Percentiles rank a stretch among this genome's conserved stretches.
These are phyloP conservation scores for Trichoplax adhaerens DNA, from an alignment of 37 sponge, comb jelly and placozoan genomes.

Conservation along the genomic window DNA sequence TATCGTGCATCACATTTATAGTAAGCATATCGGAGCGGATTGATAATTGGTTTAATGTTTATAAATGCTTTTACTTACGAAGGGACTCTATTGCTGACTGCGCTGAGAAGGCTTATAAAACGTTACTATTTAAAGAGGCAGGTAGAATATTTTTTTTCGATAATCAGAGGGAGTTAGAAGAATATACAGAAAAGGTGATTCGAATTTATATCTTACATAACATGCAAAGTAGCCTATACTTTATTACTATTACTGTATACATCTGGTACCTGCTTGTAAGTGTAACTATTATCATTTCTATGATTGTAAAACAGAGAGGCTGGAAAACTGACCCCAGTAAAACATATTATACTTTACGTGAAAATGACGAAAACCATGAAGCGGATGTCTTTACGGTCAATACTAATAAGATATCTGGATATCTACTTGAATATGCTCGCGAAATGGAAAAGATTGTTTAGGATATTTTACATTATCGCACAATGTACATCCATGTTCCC, in stretches of 20 bases:
- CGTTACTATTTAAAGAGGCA: slow-evolving; percentile 33
- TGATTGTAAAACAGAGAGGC: slow-evolving; percentile 29
- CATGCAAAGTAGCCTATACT: too few relatives aligned
- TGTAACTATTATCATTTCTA: slow-evolving; percentile 8
- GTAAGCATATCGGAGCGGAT: not conserved
- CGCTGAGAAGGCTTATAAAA: slow-evolving; percentile 45
- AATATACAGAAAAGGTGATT: slow-evolving; percentile 12
- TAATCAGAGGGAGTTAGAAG: slow-evolving; percentile 12
- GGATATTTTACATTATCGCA: not conserved
- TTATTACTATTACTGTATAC: too few relatives aligned
- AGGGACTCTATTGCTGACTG: slow-evolving; percentile 83
- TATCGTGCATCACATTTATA: not conserved
- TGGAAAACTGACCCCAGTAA: not conserved
- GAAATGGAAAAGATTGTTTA: slow-evolving; percentile 90
- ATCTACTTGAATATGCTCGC: slow-evolving; percentile 44
- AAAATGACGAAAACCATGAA: too few relatives aligned
- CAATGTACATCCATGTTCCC: too few relatives aligned
- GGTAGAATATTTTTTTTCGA: slow-evolving; percentile 39
- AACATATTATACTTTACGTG: not conserved
- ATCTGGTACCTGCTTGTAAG: slow-evolving; percentile 27
- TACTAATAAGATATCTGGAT: too few relatives aligned
- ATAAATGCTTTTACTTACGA: not conserved
- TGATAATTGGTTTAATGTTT: not conserved
- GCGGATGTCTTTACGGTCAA: too few relatives aligned
- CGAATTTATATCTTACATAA: too few relatives aligned